Conservation (phyloP, 2,797 vertebrate species). For the Poeciliopsis paucimaculata region DNA sequence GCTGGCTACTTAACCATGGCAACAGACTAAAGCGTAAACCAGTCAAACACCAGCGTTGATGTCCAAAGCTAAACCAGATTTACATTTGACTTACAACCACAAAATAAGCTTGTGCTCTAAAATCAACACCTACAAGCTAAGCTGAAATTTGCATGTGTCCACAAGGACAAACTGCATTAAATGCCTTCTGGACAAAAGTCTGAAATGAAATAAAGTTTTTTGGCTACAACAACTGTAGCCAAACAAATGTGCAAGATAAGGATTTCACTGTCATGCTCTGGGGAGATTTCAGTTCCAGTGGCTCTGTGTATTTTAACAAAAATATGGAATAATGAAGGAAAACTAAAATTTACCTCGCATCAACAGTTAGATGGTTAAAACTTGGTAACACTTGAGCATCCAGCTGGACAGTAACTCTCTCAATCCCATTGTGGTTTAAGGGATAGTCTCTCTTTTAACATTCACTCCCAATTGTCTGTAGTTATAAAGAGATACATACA, state of each 20-base stretch:
- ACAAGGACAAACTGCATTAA: background rate
- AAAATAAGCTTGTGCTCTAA: background rate
- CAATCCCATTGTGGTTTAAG: conserved; percentile 16
- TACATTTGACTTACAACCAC: background rate
- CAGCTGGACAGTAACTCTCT: background rate
- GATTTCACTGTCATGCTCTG: background rate
- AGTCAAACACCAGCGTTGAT: background rate
- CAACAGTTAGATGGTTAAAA: background rate
- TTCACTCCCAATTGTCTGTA: conserved; percentile 47
- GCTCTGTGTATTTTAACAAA: background rate
- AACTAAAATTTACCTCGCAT: background rate
- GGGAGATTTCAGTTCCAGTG: background rate
- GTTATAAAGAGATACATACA: conserved; percentile 45
- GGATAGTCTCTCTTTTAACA: conserved; percentile 32
- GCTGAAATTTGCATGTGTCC: background rate
- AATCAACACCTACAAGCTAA: background rate
- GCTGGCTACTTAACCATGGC: background rate
- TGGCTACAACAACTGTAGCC: background rate
- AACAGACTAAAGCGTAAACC: background rate
- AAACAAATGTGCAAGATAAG: background rate
- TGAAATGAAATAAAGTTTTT: background rate
- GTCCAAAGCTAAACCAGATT: background rate
- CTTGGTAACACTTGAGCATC: background rate
- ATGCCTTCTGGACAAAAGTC: background rate
- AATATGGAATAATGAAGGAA: background rate